Evolutionary conservation across 2,888 invertebrate genomes (phyloP).

Genomic region (Polyommatus icarus): DNA sequence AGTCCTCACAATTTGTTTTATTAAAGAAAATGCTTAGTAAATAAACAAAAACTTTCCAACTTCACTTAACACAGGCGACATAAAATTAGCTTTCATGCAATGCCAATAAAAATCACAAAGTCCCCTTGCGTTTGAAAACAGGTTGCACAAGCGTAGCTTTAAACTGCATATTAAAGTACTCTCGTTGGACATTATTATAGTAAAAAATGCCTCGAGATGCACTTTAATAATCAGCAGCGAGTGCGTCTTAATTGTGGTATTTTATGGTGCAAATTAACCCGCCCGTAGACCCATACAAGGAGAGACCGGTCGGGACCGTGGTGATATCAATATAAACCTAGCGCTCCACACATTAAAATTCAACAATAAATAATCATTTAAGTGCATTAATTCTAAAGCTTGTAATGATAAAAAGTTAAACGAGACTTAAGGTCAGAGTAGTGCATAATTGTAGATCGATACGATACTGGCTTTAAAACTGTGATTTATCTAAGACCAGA

Average conservation of each 20-base stretch:
- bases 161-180: constrained; percentile 22
- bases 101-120: constrained; percentile 9
- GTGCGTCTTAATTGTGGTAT: constrained; percentile 26
- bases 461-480: background rate
- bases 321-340: constrained; percentile 10
- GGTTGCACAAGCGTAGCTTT: constrained; percentile 37
- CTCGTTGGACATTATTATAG: constrained; percentile 1
- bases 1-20: too few species aligned
- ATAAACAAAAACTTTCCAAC: background rate
- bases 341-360: constrained; percentile 5
- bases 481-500: background rate
- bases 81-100: background rate
- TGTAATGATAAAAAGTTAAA: constrained; percentile 14
- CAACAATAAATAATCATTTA: constrained; percentile 30
- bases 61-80: background rate
- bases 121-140: background rate
- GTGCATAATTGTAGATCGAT: background rate
- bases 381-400: constrained; percentile 24
- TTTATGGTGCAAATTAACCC: constrained; percentile 29
- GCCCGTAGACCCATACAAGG: constrained; percentile 3
- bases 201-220: constrained; percentile 21
- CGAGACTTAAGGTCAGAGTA: background rate
- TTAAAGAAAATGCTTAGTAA: background rate
- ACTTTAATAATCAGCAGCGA: constrained; percentile 1
- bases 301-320: constrained; percentile 4